Conservation (phyloP, 23 tunicate genomes). For the Styela clava region DNA sequence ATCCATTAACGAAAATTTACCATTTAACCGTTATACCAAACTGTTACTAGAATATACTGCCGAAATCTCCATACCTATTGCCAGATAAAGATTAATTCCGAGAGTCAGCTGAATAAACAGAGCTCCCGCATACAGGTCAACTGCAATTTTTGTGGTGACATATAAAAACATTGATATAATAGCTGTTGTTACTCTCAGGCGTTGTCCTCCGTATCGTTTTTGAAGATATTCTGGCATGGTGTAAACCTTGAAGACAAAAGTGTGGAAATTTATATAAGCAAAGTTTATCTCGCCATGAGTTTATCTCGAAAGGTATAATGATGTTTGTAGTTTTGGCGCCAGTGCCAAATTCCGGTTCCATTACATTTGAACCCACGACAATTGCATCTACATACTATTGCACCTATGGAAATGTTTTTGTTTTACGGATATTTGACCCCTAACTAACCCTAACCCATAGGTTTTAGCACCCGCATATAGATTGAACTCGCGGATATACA, state of each 20-base stretch:
- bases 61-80: conserved; percentile 85
- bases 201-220: conserved; percentile 61
- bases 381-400: no score
- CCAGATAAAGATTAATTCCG: conserved; percentile 63
- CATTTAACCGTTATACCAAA: no score
- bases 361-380: no score
- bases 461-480: no score
- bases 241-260: conserved; percentile 38
- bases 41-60: no score
- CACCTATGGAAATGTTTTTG: no score
- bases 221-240: conserved; percentile 90
- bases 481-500: no score
- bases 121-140: conserved; percentile 84
- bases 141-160: conserved; percentile 86
- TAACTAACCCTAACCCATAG: no score
- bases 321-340: no score
- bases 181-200: conserved; percentile 63
- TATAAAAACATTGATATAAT: conserved; percentile 74
- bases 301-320: background rate
- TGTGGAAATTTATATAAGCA: background rate
- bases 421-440: no score
- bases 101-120: conserved; percentile 82
- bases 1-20: no score
- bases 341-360: no score
- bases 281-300: background rate